phyloP scores from a whole-genome alignment of 2,113 vertebrate species.

The Condylura cristata region DNA sequence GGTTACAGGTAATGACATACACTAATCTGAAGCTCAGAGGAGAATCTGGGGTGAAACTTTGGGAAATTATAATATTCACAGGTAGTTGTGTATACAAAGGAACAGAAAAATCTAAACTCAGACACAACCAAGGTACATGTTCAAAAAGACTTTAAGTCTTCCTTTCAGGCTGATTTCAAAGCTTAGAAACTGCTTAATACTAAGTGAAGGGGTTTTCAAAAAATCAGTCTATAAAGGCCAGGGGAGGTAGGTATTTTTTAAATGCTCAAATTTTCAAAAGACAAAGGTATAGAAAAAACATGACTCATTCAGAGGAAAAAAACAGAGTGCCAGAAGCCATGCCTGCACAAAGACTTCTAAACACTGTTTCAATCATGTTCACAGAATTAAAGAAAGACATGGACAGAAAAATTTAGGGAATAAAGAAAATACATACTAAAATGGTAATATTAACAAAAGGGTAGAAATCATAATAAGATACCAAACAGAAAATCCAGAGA shows the following conservation, averaged over 20 bases:
- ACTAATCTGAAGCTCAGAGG: neutral
- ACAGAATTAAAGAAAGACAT: neutral
- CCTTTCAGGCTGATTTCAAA: neutral
- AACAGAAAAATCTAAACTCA: neutral
- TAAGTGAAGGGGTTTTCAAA: neutral
- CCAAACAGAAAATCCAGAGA: neutral
- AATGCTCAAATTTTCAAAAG: neutral
- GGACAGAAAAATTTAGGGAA: neutral
- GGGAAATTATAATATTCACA: neutral
- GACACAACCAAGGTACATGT: neutral
- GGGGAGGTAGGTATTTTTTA: neutral
- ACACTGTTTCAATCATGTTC: neutral
- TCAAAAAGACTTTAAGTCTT: neutral
- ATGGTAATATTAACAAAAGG: neutral
- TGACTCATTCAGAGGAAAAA: neutral
- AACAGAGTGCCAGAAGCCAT: neutral
- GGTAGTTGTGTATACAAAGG: neutral
- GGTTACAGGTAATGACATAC: neutral
- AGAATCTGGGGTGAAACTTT: neutral
- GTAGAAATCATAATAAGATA: neutral
- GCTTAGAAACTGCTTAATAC: neutral
- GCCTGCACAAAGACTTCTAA: neutral
- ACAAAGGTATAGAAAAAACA: neutral
- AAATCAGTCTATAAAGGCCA: neutral
- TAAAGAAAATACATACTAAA: neutral